Evolutionary conservation across 2,888 invertebrate species (phyloP), one percentile per base, ranked within the genome.

Genomic region (Ceramica pisi): DNA sequence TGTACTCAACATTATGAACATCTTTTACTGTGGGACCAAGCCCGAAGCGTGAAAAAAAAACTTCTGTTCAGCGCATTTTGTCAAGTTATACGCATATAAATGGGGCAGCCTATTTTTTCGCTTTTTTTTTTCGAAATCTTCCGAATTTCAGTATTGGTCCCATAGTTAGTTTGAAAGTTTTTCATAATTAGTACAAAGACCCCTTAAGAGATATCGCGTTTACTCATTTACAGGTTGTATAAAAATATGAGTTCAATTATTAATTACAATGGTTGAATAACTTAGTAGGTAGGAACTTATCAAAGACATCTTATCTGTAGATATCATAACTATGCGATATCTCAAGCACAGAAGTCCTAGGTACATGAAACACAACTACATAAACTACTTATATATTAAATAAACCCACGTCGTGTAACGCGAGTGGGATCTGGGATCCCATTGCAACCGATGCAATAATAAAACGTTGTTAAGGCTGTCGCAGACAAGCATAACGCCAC

Each of bases 311-410:
- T n/a, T 23, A 69, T 59, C 71, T 26, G 35, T 9, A 23, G 46
- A 59, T 71, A 72, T 59, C 16, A 5, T 46, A n/a, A n/a, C n/a
- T n/a, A 26, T 38, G 61, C 38, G 72, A 61, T 26, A 72, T 69
- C 59, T 59, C 12, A 69, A 60, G n/a, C 4, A 41, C n/a, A 26
- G 62, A 38, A 14, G 23, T 41, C n/a, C 8, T n/a, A n/a, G n/a
- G n/a, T 61, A 44, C 12, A 12, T 2, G 7, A 14, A 56, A n/a
- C 8, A 57, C 21, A 21, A 14, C 12, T 14, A 57, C 31, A 38
- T 57, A 57, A 21, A 59, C 38, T 10, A 44, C 2, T 5, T 67
- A 41, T 1, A 12, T 44, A 44, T n/a, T n/a, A 46, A 59, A 38
- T 72, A 21, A 16, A 14, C 31, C 1, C 23, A 59, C 2, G 19